These are phyloP conservation scores for Dromococcyx pavoninus DNA, from an alignment of 2,797 vertebrate species.

Conservation along the genomic window DNA sequence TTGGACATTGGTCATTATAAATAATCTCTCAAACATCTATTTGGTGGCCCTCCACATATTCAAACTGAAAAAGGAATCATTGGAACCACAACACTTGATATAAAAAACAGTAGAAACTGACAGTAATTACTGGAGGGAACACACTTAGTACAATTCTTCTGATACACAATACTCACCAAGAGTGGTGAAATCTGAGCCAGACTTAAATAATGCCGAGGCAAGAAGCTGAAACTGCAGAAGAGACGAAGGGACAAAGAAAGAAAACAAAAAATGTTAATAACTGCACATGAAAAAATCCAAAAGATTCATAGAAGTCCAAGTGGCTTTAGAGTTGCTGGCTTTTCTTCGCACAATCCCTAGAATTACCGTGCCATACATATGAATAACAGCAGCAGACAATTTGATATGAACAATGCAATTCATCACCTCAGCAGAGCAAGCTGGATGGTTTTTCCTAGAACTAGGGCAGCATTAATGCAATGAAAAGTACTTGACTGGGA, in stretches of 20 bases:
- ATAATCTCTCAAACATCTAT: not conserved
- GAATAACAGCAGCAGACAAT: not conserved
- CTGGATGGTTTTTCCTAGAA: not conserved
- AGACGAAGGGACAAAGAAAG: constrained; percentile 12
- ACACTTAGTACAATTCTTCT: not conserved
- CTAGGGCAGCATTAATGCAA: not conserved
- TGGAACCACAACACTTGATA: not conserved
- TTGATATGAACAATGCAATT: not conserved
- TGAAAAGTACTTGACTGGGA: not conserved
- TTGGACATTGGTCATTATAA: constrained; percentile 1
- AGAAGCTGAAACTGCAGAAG: constrained; percentile 92
- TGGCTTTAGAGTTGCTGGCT: not conserved
- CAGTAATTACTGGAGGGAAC: not conserved
- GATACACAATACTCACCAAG: constrained; percentile 85
- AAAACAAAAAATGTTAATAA: not conserved
- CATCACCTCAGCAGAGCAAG: not conserved
- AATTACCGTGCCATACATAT: not conserved
- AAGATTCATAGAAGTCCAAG: not conserved
- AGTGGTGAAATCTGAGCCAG: constrained; percentile 94
- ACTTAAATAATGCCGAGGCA: constrained; percentile 96
- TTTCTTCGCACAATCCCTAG: not conserved
- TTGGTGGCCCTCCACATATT: not conserved
- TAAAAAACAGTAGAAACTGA: not conserved
- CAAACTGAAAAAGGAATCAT: not conserved
- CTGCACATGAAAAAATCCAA: not conserved